Conservation (phyloP, 1,140 invertebrate genomes). For the Zaprionus taronus region DNA sequence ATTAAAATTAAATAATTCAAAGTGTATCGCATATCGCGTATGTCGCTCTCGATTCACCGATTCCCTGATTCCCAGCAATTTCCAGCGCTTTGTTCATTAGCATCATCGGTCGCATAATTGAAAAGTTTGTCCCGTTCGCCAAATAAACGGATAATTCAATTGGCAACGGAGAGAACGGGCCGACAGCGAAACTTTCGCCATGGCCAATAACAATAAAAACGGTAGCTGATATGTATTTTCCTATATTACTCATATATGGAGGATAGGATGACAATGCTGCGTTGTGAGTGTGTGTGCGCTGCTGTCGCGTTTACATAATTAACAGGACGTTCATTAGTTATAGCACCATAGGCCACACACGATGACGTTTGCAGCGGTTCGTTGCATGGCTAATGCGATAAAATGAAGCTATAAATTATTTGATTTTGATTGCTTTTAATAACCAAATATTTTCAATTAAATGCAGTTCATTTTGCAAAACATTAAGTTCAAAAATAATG, state of each 20-base stretch:
- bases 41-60: constrained; percentile 21
- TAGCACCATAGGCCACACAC: not conserved
- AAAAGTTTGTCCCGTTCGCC: constrained; percentile 53
- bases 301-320: constrained; percentile 63
- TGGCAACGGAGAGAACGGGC: constrained; percentile 4
- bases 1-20: constrained; percentile 78
- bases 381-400: constrained; percentile 37
- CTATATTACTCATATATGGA: constrained; percentile 18
- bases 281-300: constrained; percentile 1
- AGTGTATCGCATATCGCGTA: constrained; percentile 41
- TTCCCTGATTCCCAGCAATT: constrained; percentile 5
- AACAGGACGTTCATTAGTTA: constrained; percentile 67
- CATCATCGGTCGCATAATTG: constrained; percentile 59
- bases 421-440: constrained; percentile 65
- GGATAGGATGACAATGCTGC: not conserved
- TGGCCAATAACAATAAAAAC: constrained; percentile 61
- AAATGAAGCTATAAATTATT: constrained; percentile 58
- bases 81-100: constrained; percentile 65
- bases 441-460: constrained; percentile 60
- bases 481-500: constrained; percentile 12
- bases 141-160: constrained; percentile 65
- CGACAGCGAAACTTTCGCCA: constrained; percentile 15
- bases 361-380: constrained; percentile 7
- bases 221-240: constrained; percentile 40
- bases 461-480: constrained; percentile 51